phyloP scores from a whole-genome alignment of 2,888 invertebrate species.

The Ichneumoninae sp. region DNA sequence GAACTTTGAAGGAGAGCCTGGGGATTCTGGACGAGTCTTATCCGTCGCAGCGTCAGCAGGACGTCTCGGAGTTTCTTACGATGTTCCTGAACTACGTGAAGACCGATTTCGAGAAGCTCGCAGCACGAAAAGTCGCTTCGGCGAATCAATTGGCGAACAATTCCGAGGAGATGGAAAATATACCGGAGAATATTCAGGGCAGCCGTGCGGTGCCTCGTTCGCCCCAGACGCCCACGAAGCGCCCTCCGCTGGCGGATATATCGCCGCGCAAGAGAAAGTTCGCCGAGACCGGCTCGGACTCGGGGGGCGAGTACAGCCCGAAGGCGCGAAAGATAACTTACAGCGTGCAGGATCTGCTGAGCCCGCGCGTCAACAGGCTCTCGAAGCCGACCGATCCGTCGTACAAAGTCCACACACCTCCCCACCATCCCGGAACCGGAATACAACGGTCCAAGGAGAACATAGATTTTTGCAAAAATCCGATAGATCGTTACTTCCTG shows the following conservation, averaged over 20 bases:
- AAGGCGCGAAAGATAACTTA: slow-evolving; percentile 61
- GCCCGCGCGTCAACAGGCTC: slow-evolving; percentile 64
- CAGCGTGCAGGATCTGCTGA: slow-evolving; percentile 65
- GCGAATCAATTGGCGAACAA: slow-evolving; percentile 45
- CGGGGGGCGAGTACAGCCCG: slow-evolving; percentile 39
- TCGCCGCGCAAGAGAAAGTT: slow-evolving; percentile 68
- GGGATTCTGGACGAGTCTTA: slow-evolving; percentile 75
- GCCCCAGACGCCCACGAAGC: slow-evolving; percentile 69
- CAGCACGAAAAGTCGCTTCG: slow-evolving; percentile 1
- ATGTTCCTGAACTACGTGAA: slow-evolving; percentile 78
- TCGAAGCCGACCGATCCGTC: slow-evolving; percentile 66
- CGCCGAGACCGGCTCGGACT: slow-evolving; percentile 52
- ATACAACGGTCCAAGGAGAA: slow-evolving; percentile 16
- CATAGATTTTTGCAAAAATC: slow-evolving; percentile 68
- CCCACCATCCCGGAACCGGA: slow-evolving; percentile 49
- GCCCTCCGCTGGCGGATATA: slow-evolving; percentile 73
- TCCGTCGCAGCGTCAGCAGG: slow-evolving; percentile 78
- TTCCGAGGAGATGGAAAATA: slow-evolving; percentile 73
- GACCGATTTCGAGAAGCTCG: slow-evolving; percentile 74
- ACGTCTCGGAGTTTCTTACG: slow-evolving; percentile 80
- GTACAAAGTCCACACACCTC: slow-evolving; percentile 68
- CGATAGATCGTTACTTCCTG: slow-evolving; percentile 77
- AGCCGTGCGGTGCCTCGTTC: slow-evolving; percentile 43
- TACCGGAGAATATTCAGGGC: slow-evolving; percentile 71
- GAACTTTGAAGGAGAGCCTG: slow-evolving; percentile 76